These are phyloP conservation scores for Peromyscus melanophrys DNA, from an alignment of 2,797 vertebrate genomes.

Conservation along the genomic window DNA sequence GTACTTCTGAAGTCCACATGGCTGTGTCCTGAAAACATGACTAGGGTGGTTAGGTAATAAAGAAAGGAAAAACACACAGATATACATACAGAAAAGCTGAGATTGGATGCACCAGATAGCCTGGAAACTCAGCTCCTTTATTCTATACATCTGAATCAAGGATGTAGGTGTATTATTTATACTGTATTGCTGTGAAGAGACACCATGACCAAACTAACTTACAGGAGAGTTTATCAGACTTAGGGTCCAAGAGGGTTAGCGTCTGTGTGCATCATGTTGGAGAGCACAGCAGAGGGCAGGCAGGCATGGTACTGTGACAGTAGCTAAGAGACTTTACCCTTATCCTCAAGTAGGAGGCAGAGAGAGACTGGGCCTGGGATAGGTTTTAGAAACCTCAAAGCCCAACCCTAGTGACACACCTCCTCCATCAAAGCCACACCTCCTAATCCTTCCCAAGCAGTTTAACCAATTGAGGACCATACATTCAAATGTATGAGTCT, in stretches of 20 bases:
- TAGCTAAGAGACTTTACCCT: not conserved
- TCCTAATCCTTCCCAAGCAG: no score
- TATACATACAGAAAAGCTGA: not conserved
- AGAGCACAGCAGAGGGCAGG: not conserved
- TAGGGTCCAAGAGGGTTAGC: not conserved
- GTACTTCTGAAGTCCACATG: no score
- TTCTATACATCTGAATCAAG: not conserved
- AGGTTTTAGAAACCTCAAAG: no score
- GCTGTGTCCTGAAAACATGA: not conserved
- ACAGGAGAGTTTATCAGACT: not conserved
- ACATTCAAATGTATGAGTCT: no score
- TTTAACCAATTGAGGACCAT: no score
- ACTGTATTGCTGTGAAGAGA: not conserved
- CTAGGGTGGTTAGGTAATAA: not conserved
- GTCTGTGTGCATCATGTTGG: not conserved
- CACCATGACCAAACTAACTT: not conserved
- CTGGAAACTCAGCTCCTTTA: not conserved
- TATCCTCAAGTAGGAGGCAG: not conserved
- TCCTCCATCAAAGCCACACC: no score
- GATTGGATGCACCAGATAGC: not conserved
- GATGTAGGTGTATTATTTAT: not conserved
- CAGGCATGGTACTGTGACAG: not conserved
- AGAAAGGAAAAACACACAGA: not conserved
- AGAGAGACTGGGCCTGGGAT: no score
- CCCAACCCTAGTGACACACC: no score